phyloP scores from a whole-genome alignment of 2,113 vertebrate genomes.

The Passerina amoena region DNA sequence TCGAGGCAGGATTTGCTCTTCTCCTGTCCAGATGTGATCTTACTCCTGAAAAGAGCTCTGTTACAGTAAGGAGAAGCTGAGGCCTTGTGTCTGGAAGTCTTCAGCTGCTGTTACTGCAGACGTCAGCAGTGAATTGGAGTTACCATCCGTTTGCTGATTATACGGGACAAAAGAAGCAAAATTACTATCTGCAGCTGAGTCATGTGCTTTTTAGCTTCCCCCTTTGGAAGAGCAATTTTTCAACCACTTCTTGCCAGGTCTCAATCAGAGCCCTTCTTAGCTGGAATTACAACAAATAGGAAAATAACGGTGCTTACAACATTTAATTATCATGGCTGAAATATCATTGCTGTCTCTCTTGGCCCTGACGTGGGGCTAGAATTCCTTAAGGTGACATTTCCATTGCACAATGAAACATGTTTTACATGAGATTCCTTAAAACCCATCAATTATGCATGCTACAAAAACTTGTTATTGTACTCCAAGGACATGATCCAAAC shows the following conservation, averaged over 20 bases:
- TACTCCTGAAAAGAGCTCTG: not conserved
- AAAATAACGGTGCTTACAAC: slow-evolving; percentile 59
- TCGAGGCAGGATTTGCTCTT: not conserved
- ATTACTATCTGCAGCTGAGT: slow-evolving; percentile 34
- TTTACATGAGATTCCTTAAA: slow-evolving; percentile 60
- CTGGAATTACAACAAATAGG: slow-evolving; percentile 66
- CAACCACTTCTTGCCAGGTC: slow-evolving; percentile 62
- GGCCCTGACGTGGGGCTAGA: slow-evolving; percentile 15
- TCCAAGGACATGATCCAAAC: slow-evolving; percentile 62
- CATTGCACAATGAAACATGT: slow-evolving; percentile 42
- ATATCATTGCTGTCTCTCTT: slow-evolving; percentile 50
- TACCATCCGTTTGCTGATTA: not conserved
- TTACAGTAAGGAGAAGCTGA: not conserved
- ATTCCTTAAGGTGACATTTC: slow-evolving; percentile 67
- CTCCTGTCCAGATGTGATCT: not conserved
- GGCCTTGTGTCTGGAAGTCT: not conserved
- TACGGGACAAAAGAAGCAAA: slow-evolving; percentile 52
- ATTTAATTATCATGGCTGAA: slow-evolving; percentile 59
- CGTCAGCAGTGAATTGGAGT: not conserved
- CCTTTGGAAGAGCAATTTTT: slow-evolving; percentile 42
- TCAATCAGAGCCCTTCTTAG: slow-evolving; percentile 63
- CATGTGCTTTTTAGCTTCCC: slow-evolving; percentile 32
- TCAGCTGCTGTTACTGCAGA: not conserved
- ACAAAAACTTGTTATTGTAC: slow-evolving; percentile 58
- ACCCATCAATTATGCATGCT: slow-evolving; percentile 56